Percentiles rank a stretch among this genome's conserved stretches.
Conservation (phyloP, 2,113 vertebrate genomes). For the Meleagris gallopavo region DNA sequence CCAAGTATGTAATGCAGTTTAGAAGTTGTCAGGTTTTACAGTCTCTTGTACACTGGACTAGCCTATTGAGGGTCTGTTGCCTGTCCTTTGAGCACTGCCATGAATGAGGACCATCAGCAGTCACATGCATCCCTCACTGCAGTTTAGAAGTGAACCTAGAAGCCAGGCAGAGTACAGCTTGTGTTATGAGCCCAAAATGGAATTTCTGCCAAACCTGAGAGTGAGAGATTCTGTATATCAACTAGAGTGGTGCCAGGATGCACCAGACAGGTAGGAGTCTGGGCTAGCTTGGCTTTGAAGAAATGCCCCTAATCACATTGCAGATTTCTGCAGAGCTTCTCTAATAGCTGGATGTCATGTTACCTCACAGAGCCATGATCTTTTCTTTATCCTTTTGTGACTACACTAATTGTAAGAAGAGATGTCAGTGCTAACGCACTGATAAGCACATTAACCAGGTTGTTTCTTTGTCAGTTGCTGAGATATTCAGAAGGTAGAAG, state of each 20-base stretch:
- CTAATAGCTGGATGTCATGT: not conserved
- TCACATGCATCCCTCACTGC: fast-evolving
- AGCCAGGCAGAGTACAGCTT: fast-evolving
- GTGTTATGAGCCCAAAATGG: not conserved
- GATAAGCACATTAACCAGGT: not conserved
- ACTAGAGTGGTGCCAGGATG: not conserved
- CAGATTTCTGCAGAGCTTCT: not conserved
- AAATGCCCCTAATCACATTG: not conserved
- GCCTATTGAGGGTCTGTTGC: not conserved
- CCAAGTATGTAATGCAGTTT: not conserved
- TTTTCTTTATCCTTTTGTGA: slow-evolving; percentile 6
- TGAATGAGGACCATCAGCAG: fast-evolving
- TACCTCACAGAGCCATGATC: not conserved
- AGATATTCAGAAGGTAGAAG: not conserved
- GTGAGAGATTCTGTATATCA: not conserved
- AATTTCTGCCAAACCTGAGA: not conserved
- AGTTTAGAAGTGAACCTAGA: not conserved
- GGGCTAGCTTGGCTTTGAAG: not conserved
- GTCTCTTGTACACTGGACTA: not conserved
- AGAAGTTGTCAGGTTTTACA: not conserved
- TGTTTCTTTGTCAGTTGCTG: not conserved
- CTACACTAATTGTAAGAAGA: not conserved
- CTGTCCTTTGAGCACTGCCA: not conserved
- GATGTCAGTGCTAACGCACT: not conserved
- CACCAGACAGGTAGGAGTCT: not conserved